A percentile compares a stretch with the other conserved stretches of the same genome.
Evolutionary conservation across 2,113 vertebrate species (phyloP).

Genomic region (sheep (Ovis aries)): DNA sequence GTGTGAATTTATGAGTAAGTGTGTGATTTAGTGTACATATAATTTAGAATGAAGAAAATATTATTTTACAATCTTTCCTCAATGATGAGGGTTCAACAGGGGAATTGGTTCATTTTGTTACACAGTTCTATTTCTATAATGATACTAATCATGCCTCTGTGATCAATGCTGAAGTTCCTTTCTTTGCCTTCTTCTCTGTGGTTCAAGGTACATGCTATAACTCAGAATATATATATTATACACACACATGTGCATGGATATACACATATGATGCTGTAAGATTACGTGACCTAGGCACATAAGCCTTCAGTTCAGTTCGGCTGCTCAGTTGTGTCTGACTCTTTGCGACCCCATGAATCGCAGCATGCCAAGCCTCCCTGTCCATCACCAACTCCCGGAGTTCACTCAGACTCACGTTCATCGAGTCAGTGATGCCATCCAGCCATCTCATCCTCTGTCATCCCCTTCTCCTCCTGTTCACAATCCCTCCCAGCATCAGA

Average conservation of each 20-base stretch:
- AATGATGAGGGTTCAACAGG: not conserved
- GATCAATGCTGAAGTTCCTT: not conserved
- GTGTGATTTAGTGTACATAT: constrained; percentile 29
- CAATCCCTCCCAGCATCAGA: no score
- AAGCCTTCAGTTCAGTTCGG: no score
- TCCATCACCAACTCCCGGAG: no score
- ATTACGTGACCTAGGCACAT: not conserved
- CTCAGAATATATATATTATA: not conserved
- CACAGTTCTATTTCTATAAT: constrained; percentile 26
- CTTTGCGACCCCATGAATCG: no score
- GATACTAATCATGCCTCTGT: not conserved
- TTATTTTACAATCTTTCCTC: not conserved
- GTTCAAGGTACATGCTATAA: not conserved
- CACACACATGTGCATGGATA: not conserved
- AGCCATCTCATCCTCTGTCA: no score
- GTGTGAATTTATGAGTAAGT: constrained; percentile 52
- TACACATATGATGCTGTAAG: not conserved
- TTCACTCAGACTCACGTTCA: no score
- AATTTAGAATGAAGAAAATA: constrained; percentile 38
- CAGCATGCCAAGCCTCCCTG: no score
- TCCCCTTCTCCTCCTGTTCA: no score
- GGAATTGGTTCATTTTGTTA: not conserved
- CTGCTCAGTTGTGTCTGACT: no score
- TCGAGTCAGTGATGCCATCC: no score
- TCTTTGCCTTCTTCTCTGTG: not conserved